phyloP scores from a whole-genome alignment of 2,797 vertebrate genomes.

The Agapornis canus region DNA sequence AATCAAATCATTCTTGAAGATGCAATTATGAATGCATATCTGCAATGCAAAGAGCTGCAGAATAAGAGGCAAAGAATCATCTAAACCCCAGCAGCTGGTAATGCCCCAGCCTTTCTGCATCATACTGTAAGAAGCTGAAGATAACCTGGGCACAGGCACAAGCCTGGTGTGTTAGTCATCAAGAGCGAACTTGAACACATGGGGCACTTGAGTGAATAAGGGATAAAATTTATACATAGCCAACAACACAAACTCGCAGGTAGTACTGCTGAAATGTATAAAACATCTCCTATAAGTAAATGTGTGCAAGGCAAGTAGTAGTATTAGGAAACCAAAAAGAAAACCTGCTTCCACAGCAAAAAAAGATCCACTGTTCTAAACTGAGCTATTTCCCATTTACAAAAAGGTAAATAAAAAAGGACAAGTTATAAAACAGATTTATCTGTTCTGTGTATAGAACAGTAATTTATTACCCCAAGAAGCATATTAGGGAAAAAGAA shows the following conservation, averaged over 20 bases:
- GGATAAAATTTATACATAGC: background rate
- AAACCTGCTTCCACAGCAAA: background rate
- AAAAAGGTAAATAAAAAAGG: background rate
- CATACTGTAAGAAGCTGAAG: background rate
- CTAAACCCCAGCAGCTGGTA: background rate
- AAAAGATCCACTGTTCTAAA: background rate
- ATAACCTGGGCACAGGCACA: background rate
- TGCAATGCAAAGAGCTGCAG: background rate
- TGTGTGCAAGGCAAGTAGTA: background rate
- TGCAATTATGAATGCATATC: background rate
- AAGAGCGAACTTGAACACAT: background rate
- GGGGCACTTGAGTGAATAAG: background rate
- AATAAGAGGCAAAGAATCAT: background rate
- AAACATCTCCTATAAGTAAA: background rate
- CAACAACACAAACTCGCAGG: background rate
- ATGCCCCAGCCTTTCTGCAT: background rate
- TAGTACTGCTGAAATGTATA: background rate
- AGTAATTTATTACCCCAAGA: background rate
- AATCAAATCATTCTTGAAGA: background rate
- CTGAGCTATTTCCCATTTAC: background rate
- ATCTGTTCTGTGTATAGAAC: background rate
- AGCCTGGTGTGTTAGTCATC: background rate
- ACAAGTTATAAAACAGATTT: background rate
- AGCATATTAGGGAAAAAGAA: background rate
- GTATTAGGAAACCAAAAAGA: background rate